Evolutionary conservation across 2,113 vertebrate species (phyloP).

Genomic region (Eulemur macaco): DNA sequence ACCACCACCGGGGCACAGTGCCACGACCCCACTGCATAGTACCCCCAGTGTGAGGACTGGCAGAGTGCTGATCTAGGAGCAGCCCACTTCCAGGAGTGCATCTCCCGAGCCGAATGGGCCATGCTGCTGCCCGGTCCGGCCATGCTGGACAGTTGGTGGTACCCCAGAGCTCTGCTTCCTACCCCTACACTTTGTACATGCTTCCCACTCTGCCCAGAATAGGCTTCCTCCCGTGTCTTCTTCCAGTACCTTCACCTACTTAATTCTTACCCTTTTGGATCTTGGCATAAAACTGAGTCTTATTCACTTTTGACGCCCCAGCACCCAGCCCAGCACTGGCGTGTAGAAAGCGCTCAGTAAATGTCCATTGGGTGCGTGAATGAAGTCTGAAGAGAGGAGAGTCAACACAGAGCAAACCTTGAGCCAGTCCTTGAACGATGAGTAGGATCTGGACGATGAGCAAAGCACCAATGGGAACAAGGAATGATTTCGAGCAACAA

Average conservation of each 20-base stretch:
- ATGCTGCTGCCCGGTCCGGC: not conserved
- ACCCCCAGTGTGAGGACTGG: not conserved
- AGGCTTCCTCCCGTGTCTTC: not conserved
- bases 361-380: not conserved
- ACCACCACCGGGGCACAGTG: rapidly evolving
- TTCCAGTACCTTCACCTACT: not conserved
- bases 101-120: not conserved
- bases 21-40: too few species aligned
- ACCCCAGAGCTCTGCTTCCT: not conserved
- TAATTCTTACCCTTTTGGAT: not conserved
- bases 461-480: not conserved
- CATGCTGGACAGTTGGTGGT: too few species aligned
- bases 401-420: not conserved
- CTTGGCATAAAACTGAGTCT: not conserved
- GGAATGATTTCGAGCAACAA: not conserved
- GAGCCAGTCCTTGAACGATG: not conserved
- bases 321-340: not conserved
- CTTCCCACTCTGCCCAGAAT: not conserved
- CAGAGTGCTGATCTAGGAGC: not conserved
- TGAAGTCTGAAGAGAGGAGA: not conserved
- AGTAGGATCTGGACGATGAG: not conserved
- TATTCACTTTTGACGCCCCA: not conserved
- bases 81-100: not conserved
- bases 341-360: not conserved
- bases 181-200: rapidly evolving